phyloP scores from a whole-genome alignment of 2,888 invertebrate genomes.

The Scaptodrosophila latifasciaeformis region DNA sequence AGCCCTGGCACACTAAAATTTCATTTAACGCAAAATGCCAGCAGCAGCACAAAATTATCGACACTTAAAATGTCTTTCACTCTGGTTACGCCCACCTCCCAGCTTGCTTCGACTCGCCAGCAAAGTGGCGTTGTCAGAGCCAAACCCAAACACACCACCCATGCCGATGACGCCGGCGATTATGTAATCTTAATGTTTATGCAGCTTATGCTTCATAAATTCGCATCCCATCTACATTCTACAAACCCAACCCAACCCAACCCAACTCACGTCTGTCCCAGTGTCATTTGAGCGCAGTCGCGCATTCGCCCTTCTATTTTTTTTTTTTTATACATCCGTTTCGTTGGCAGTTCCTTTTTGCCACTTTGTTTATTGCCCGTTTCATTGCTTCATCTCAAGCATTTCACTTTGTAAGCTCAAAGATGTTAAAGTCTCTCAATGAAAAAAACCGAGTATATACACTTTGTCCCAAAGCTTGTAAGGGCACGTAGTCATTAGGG shows the following conservation, averaged over 20 bases:
- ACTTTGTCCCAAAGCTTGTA: too few relatives aligned
- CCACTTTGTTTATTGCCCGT: slow-evolving; percentile 64
- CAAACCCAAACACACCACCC: too few relatives aligned
- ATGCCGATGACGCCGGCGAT: slow-evolving; percentile 48
- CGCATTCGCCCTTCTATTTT: slow-evolving; percentile 5
- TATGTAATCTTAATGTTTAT: slow-evolving; percentile 68
- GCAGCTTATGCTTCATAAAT: slow-evolving; percentile 69
- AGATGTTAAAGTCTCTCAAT: too few relatives aligned
- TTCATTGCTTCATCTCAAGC: slow-evolving; percentile 57
- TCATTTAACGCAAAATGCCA: not conserved
- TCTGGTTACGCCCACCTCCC: too few relatives aligned
- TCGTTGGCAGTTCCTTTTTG: slow-evolving; percentile 24
- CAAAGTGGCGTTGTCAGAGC: too few relatives aligned
- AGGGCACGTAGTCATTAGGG: too few relatives aligned
- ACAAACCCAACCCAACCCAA: not conserved
- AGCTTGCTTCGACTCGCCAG: too few relatives aligned
- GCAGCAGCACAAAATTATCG: slow-evolving; percentile 59
- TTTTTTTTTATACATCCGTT: too few relatives aligned
- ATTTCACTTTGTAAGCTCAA: slow-evolving; percentile 2
- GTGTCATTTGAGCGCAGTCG: slow-evolving; percentile 2
- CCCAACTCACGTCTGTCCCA: not conserved
- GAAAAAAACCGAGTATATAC: too few relatives aligned
- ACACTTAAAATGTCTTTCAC: slow-evolving; percentile 68
- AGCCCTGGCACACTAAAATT: not conserved
- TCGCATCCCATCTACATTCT: slow-evolving; percentile 30